Conservation (phyloP, 2,797 vertebrate species). For the Echeneis naucrates region DNA sequence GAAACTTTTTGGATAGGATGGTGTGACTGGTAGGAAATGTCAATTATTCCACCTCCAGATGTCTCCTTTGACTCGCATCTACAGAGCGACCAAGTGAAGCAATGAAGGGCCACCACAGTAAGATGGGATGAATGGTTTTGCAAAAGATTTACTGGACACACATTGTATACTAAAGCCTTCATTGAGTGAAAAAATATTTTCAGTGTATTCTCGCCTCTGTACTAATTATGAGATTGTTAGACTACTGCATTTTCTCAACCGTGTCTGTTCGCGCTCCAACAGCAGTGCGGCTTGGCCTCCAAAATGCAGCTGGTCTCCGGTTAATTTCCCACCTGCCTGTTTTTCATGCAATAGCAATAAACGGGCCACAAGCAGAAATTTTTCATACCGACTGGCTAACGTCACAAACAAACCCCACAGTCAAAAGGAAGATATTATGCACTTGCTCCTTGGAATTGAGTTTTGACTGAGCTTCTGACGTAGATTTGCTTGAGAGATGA, state of each 20-base stretch:
- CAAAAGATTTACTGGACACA: background rate
- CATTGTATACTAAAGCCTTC: background rate
- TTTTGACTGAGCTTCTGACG: background rate
- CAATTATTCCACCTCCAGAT: slow-evolving; percentile 35
- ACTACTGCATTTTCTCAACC: slow-evolving; percentile 2
- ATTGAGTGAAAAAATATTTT: slow-evolving; percentile 7
- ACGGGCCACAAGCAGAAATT: slow-evolving; percentile 56
- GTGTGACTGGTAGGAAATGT: slow-evolving; percentile 29
- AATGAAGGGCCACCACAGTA: background rate
- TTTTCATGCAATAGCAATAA: slow-evolving; percentile 60
- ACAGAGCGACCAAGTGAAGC: background rate
- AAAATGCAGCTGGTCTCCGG: slow-evolving; percentile 56
- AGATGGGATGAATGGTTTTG: background rate
- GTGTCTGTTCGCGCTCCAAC: slow-evolving; percentile 27
- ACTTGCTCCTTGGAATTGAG: background rate
- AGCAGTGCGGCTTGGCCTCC: slow-evolving; percentile 49
- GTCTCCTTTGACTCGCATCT: slow-evolving; percentile 43
- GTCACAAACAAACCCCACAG: slow-evolving; percentile 8
- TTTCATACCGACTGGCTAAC: slow-evolving; percentile 22
- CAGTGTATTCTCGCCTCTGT: slow-evolving; percentile 4
- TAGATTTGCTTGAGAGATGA: slow-evolving; percentile 14
- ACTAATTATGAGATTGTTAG: slow-evolving; percentile 21
- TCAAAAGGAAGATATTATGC: slow-evolving; percentile 14
- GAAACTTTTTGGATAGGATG: slow-evolving; percentile 28
- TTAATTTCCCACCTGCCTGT: slow-evolving; percentile 44